phyloP scores from a whole-genome alignment of 1,140 invertebrate genomes.

The Parapsyche elsis region DNA sequence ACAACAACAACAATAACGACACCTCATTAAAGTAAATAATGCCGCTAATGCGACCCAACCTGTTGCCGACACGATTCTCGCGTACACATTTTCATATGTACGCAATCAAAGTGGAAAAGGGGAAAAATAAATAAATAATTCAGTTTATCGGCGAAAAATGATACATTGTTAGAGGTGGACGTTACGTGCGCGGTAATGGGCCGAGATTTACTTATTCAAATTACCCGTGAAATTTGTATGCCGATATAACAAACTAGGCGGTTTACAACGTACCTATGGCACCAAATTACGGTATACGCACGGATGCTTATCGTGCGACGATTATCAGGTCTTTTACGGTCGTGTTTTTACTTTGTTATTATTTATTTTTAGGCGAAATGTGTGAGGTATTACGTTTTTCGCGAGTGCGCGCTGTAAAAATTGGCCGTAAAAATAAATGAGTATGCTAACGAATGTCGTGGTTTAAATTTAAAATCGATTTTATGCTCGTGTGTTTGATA shows the following conservation, averaged over 20 bases:
- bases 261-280: not conserved
- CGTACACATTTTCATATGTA: not conserved
- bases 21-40: not conserved
- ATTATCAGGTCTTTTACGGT: constrained; percentile 11
- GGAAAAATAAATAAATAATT: constrained; percentile 18
- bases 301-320: constrained; percentile 14
- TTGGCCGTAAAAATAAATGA: too few relatives aligned
- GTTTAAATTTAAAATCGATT: too few relatives aligned
- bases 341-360: not conserved
- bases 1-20: not conserved
- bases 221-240: constrained; percentile 41
- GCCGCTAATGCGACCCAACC: not conserved
- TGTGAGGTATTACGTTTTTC: too few relatives aligned
- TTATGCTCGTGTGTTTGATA: too few relatives aligned
- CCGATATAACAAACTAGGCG: not conserved
- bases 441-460: too few relatives aligned
- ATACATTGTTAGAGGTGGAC: constrained; percentile 3
- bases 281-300: constrained; percentile 29
- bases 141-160: constrained; percentile 21
- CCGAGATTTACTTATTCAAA: constrained; percentile 43
- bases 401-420: too few relatives aligned
- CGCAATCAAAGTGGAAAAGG: not conserved
- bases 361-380: too few relatives aligned
- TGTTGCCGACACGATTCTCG: not conserved
- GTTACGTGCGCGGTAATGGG: constrained; percentile 29